These are phyloP conservation scores for Sinopyrophorus schimmeli DNA, from an alignment of 2,888 invertebrate genomes.

Conservation along the genomic window DNA sequence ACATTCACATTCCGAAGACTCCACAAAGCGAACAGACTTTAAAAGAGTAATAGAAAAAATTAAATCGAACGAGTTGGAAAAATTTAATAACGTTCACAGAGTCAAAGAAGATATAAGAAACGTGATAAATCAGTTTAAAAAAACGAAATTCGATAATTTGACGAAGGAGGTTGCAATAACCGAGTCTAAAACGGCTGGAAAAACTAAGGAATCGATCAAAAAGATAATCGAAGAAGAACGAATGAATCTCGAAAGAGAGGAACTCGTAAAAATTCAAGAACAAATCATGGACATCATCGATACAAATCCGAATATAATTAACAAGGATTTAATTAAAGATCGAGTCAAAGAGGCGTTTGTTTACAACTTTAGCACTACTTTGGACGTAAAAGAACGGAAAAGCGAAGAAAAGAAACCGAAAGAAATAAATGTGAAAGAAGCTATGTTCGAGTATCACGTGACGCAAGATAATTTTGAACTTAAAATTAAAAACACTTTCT, in stretches of 20 bases:
- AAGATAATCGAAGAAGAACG: conserved; percentile 52
- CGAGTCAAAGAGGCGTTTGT: conserved; percentile 37
- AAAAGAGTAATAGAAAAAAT: conserved; percentile 13
- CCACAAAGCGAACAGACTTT: too few relatives aligned
- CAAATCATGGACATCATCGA: conserved; percentile 57
- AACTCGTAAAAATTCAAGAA: conserved; percentile 55
- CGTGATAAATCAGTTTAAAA: conserved; percentile 25
- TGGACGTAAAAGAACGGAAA: conserved; percentile 13
- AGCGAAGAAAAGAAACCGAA: conserved; percentile 15
- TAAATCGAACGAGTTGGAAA: conserved; percentile 10
- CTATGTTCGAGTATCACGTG: conserved; percentile 18
- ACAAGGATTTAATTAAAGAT: conserved; percentile 55
- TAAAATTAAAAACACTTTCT: conserved; percentile 22
- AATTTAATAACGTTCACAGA: conserved; percentile 12
- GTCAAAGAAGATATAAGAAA: conserved; percentile 31
- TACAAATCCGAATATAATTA: conserved; percentile 57
- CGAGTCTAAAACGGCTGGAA: conserved; percentile 17
- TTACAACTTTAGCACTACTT: conserved; percentile 7
- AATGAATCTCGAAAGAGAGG: conserved; percentile 56
- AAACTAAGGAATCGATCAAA: conserved; percentile 42
- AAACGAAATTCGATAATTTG: conserved; percentile 21
- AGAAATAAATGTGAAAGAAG: conserved; percentile 12
- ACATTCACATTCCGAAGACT: too few relatives aligned
- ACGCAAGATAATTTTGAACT: conserved; percentile 22
- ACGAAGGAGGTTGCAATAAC: conserved; percentile 28